phyloP scores from a whole-genome alignment of 2,113 vertebrate genomes.

The Vidua macroura region DNA sequence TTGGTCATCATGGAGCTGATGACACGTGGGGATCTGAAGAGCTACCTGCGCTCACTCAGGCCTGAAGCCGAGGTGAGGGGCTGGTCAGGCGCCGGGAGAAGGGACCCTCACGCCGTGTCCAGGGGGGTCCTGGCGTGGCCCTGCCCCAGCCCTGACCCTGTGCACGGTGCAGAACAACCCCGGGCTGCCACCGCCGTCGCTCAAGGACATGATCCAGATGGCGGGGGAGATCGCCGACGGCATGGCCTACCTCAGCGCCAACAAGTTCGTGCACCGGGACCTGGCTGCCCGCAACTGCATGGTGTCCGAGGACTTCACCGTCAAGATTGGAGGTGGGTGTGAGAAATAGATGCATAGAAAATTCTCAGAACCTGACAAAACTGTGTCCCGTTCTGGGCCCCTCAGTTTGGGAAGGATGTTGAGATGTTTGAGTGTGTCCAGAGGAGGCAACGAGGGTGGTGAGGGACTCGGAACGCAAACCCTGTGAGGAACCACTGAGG shows the following conservation, averaged over 20 bases:
- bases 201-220: constrained; percentile 82
- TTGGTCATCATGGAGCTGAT: constrained; percentile 86
- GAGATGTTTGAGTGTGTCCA: background rate
- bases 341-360: background rate
- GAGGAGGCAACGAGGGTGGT: background rate
- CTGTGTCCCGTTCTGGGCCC: background rate
- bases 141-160: background rate
- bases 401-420: background rate
- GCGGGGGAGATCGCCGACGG: constrained; percentile 80
- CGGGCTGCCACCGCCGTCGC: constrained; percentile 46
- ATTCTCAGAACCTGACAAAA: background rate
- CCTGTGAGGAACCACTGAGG: background rate
- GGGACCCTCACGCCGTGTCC: too few species aligned
- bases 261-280: constrained; percentile 83
- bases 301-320: constrained; percentile 81
- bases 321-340: constrained; percentile 80
- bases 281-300: constrained; percentile 84
- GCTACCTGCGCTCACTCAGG: constrained; percentile 76
- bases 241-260: constrained; percentile 82
- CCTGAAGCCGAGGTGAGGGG: constrained; percentile 75
- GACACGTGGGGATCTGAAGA: constrained; percentile 80
- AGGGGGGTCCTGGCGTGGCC: fast-evolving
- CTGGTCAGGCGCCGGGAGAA: background rate
- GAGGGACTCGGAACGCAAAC: background rate
- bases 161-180: constrained; percentile 69